Percentiles rank a stretch among this genome's conserved stretches.
Conservation (phyloP, 2,113 vertebrate species). For the Noturus placidus region DNA sequence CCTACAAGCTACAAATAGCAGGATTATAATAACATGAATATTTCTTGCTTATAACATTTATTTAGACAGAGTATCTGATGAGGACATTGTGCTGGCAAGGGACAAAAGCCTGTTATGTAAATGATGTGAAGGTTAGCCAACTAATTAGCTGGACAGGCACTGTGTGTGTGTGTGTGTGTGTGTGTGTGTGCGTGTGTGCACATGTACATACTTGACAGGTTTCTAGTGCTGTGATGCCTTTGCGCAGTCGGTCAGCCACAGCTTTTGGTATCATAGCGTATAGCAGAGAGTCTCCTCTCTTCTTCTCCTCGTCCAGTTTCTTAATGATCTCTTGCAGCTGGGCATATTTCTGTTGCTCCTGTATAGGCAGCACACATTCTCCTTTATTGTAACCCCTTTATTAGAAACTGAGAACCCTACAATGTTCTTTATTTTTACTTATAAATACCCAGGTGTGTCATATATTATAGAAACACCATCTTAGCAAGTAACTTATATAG, state of each 20-base stretch:
- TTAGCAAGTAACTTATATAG: neutral
- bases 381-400: neutral
- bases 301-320: constrained; percentile 76
- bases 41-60: constrained; percentile 4
- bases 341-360: constrained; percentile 75
- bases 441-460: neutral
- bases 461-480: neutral
- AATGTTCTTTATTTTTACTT: neutral
- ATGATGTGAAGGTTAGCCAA: constrained; percentile 18
- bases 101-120: neutral
- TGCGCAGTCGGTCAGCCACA: constrained; percentile 71
- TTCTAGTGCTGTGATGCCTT: constrained; percentile 72
- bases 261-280: constrained; percentile 76
- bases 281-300: constrained; percentile 70
- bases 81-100: constrained; percentile 18
- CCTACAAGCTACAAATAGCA: constrained; percentile 6
- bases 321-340: constrained; percentile 75
- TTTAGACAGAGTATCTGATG: constrained; percentile 7
- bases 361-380: constrained; percentile 9
- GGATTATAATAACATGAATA: neutral
- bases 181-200: neutral
- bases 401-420: neutral
- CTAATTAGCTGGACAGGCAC: constrained; percentile 17
- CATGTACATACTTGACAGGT: constrained; percentile 68
- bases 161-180: constrained; percentile 15